A percentile compares a stretch with the other conserved stretches of the same genome.
phyloP scores from a whole-genome alignment of 2,113 vertebrate species.

The Thymallus thymallus region DNA sequence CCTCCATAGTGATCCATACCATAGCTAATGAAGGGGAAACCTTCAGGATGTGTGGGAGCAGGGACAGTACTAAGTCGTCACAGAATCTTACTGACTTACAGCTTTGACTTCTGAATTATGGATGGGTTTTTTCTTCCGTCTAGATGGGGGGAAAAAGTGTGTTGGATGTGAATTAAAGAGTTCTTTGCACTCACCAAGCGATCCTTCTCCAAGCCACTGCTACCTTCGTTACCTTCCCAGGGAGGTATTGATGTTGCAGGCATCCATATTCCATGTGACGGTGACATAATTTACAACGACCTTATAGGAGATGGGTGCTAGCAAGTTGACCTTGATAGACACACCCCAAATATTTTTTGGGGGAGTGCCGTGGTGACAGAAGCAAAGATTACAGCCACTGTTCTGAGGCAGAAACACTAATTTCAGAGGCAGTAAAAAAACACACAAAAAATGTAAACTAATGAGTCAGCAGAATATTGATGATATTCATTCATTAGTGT shows the following conservation, averaged over 20 bases:
- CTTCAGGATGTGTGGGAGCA: neutral
- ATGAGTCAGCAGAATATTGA: neutral
- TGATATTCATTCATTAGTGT: neutral
- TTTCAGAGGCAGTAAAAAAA: neutral
- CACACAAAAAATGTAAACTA: neutral
- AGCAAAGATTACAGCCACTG: neutral
- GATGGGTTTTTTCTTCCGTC: neutral
- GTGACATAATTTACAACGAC: slow-evolving; percentile 16
- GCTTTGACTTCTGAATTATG: neutral
- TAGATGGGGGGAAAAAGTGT: neutral
- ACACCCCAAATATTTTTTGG: slow-evolving; percentile 6
- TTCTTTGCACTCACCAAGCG: no score
- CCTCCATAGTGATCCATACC: neutral
- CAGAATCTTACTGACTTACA: neutral
- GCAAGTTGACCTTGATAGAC: slow-evolving; percentile 30
- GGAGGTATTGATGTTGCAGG: neutral
- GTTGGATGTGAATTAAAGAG: neutral
- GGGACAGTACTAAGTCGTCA: neutral
- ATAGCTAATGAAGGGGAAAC: neutral
- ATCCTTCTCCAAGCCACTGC: neutral
- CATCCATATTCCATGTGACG: neutral
- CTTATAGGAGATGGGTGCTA: slow-evolving; percentile 6
- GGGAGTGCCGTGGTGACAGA: neutral
- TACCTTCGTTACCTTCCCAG: neutral
- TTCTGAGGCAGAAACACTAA: neutral